phyloP scores from a whole-genome alignment of 2,797 vertebrate species.

The Squalus acanthias region DNA sequence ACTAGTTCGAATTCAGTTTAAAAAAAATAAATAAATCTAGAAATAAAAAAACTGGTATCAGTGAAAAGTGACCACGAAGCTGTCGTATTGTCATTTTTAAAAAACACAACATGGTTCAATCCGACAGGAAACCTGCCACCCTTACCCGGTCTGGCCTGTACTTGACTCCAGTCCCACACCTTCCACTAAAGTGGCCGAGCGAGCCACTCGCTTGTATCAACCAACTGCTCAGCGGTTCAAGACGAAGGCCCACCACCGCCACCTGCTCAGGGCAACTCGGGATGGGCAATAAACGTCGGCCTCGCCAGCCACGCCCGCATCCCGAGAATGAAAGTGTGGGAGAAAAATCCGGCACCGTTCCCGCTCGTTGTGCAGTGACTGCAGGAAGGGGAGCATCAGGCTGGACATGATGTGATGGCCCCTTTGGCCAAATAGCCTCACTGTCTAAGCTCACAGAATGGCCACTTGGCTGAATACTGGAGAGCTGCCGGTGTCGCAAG shows the following conservation, averaged over 20 bases:
- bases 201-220: no score
- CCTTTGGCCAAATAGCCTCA: not conserved
- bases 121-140: not conserved
- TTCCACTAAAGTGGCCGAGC: not conserved
- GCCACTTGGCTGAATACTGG: not conserved
- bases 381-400: not conserved
- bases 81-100: not conserved
- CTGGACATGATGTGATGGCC: not conserved
- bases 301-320: not conserved
- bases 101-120: not conserved
- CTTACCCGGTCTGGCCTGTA: not conserved
- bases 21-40: not conserved
- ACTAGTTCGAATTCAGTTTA: not conserved
- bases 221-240: not conserved
- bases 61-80: not conserved
- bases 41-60: not conserved
- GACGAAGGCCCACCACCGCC: not conserved
- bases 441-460: not conserved
- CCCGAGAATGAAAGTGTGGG: not conserved
- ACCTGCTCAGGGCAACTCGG: not conserved
- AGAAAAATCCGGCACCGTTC: not conserved
- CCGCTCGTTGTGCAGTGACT: not conserved
- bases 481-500: not conserved
- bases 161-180: not conserved
- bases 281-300: not conserved